Percentiles rank a stretch among this genome's conserved stretches.
Conservation (phyloP, 2,113 vertebrate genomes). For the Malaclemys terrapin region DNA sequence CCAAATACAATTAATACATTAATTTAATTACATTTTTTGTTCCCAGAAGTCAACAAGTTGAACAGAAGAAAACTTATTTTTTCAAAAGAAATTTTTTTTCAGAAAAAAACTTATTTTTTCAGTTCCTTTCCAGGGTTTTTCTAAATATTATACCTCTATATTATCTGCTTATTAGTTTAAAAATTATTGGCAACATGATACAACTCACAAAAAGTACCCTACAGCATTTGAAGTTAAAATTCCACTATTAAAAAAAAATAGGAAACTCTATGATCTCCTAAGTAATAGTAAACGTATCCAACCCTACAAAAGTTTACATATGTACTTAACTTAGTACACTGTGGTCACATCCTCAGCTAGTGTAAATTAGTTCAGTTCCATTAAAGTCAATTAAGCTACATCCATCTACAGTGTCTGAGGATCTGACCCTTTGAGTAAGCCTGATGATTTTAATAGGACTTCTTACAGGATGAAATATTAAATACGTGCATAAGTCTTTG, state of each 20-base stretch:
- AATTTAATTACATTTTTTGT: background rate
- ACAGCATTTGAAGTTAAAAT: slow-evolving; percentile 9
- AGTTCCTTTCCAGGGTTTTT: background rate
- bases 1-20: background rate
- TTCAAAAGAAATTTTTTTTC: background rate
- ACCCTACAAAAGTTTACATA: background rate
- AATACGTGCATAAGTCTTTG: background rate
- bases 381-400: background rate
- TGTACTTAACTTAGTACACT: background rate
- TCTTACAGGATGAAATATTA: background rate
- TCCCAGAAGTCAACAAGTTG: background rate
- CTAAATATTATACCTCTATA: background rate
- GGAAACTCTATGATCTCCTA: background rate
- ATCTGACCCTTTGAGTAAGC: slow-evolving; percentile 17
- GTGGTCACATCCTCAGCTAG: background rate
- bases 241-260: background rate
- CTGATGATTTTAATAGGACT: slow-evolving; percentile 16
- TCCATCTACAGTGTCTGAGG: background rate
- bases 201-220: rapidly evolving
- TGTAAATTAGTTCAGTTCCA: background rate
- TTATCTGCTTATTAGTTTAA: background rate
- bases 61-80: background rate
- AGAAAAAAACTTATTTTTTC: background rate
- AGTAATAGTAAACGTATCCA: background rate
- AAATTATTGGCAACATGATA: background rate